Conservation (phyloP, 2,888 invertebrate genomes). For the Slavum lentiscoides region DNA sequence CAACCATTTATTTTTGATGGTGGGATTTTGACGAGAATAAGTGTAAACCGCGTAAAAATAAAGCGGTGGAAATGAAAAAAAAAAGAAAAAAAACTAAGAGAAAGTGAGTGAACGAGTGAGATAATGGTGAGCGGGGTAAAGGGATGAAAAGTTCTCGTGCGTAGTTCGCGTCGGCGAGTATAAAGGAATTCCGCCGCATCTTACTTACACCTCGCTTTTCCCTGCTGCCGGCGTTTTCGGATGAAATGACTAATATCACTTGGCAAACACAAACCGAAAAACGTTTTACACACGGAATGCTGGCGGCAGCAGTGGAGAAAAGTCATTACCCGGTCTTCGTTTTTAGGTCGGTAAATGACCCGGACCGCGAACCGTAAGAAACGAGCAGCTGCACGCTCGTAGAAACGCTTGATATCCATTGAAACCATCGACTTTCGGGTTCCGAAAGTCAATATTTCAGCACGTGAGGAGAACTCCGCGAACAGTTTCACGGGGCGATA, state of each 20-base stretch:
- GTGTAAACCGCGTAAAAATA: not conserved
- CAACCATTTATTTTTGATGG: not conserved
- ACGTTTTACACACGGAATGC: slow-evolving; percentile 12
- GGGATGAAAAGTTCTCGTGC: slow-evolving; percentile 15
- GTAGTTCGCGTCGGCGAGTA: not conserved
- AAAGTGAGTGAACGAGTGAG: not conserved
- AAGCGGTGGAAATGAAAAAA: not conserved
- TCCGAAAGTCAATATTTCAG: not conserved
- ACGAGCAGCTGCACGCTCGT: no score
- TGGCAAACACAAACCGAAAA: slow-evolving; percentile 29
- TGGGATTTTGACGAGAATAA: not conserved
- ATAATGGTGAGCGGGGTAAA: not conserved
- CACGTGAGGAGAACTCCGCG: not conserved
- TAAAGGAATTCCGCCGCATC: slow-evolving; percentile 22
- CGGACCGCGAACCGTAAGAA: not conserved
- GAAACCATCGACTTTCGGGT: not conserved
- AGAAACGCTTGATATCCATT: not conserved
- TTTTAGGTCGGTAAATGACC: slow-evolving; percentile 10
- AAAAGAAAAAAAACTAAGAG: not conserved
- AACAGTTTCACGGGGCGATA: not conserved
- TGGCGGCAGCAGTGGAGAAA: slow-evolving; percentile 1
- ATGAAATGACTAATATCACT: slow-evolving; percentile 46
- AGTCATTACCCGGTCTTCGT: slow-evolving; percentile 27
- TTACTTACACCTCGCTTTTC: slow-evolving; percentile 6
- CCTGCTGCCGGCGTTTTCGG: not conserved